Evolutionary conservation across 2,797 vertebrate genomes (phyloP).

Genomic region (Eurystomus glaucurus): DNA sequence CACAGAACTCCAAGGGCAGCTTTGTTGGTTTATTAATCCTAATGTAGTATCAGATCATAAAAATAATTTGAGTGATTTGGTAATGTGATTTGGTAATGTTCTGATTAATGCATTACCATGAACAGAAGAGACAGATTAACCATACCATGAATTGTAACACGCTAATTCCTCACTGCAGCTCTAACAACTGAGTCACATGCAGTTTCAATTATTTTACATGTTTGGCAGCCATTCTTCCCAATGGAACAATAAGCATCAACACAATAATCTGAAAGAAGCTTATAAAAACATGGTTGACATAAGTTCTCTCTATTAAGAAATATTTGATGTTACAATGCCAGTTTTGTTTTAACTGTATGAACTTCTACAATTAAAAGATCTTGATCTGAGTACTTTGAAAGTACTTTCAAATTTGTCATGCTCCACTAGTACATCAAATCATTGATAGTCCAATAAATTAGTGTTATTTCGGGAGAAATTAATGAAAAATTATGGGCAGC

Average conservation of each 20-base stretch:
- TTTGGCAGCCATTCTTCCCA: constrained; percentile 71
- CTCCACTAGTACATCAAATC: constrained; percentile 20
- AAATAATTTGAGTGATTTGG: constrained; percentile 55
- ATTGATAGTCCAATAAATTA: constrained; percentile 30
- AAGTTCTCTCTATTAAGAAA: constrained; percentile 52
- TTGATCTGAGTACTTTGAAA: constrained; percentile 21
- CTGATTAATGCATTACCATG: constrained; percentile 62
- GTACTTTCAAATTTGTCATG: constrained; percentile 39
- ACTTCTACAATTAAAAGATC: constrained; percentile 14
- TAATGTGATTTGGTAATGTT: constrained; percentile 63
- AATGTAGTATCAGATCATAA: constrained; percentile 33
- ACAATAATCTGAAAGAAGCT: constrained; percentile 67
- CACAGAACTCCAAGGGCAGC: neutral
- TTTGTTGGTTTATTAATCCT: constrained; percentile 61
- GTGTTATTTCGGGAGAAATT: constrained; percentile 28
- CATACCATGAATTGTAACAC: constrained; percentile 13
- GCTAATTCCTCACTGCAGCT: constrained; percentile 35
- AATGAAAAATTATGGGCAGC: neutral
- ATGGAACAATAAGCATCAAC: constrained; percentile 67
- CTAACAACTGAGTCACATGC: constrained; percentile 52
- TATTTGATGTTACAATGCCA: neutral
- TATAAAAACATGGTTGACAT: constrained; percentile 63
- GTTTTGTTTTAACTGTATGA: neutral
- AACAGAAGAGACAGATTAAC: constrained; percentile 72
- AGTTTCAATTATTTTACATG: constrained; percentile 70